Evolutionary conservation across 2,888 invertebrate genomes (phyloP).

Genomic region (Seira sanloemensis): DNA sequence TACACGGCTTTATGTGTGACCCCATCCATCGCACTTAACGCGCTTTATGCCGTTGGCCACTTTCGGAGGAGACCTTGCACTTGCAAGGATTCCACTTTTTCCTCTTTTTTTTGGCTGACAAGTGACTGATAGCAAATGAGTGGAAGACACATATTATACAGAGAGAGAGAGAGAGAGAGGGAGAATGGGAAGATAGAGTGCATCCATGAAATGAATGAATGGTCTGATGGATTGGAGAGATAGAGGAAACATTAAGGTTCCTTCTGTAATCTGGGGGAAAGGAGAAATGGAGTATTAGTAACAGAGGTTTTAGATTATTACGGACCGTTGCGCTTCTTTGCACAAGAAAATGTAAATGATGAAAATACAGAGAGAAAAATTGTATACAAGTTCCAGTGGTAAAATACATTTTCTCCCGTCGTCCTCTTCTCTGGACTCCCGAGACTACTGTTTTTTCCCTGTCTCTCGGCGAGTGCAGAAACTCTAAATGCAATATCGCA

Average conservation of each 20-base stretch:
- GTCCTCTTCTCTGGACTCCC: not conserved
- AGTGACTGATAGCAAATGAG: slow-evolving; percentile 62
- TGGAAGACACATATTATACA: too few relatives aligned
- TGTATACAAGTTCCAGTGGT: not conserved
- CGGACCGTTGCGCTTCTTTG: slow-evolving; percentile 63
- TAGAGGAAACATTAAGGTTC: slow-evolving; percentile 61
- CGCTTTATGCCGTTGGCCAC: slow-evolving; percentile 65
- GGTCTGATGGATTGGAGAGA: slow-evolving; percentile 66
- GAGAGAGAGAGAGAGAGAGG: slow-evolving; percentile 38
- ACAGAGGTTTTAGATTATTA: slow-evolving; percentile 66
- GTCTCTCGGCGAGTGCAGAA: too few relatives aligned
- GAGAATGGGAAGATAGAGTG: slow-evolving; percentile 15
- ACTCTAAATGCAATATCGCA: too few relatives aligned
- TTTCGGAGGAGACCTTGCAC: slow-evolving; percentile 53
- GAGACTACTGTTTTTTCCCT: too few relatives aligned
- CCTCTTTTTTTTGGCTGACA: slow-evolving; percentile 38
- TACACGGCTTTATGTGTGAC: slow-evolving; percentile 37
- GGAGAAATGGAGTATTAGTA: slow-evolving; percentile 63
- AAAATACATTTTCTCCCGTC: not conserved
- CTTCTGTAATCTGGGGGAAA: slow-evolving; percentile 29
- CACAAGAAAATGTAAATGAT: slow-evolving; percentile 9
- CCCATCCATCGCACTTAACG: slow-evolving; percentile 53
- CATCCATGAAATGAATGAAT: slow-evolving; percentile 66
- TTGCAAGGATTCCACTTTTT: slow-evolving; percentile 32
- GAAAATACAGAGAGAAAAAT: not conserved